These are phyloP conservation scores for Colinus virginianus DNA, from an alignment of 2,113 vertebrate genomes.

Conservation along the genomic window DNA sequence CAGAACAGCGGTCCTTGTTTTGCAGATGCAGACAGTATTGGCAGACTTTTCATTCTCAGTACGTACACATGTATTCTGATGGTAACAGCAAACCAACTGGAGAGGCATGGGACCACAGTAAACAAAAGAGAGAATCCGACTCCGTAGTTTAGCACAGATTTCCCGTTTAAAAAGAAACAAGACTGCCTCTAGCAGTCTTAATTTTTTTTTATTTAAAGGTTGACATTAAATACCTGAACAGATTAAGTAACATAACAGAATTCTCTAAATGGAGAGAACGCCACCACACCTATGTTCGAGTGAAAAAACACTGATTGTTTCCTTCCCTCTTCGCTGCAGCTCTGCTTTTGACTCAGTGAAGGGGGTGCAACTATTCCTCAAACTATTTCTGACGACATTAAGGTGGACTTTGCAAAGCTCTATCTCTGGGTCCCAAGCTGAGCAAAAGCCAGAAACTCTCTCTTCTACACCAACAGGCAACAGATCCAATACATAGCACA, in stretches of 20 bases:
- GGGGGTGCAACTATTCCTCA: background rate
- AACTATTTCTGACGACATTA: background rate
- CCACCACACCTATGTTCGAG: background rate
- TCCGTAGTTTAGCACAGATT: background rate
- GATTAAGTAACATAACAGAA: background rate
- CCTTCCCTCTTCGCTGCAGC: background rate
- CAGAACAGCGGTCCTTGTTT: background rate
- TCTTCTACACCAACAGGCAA: background rate
- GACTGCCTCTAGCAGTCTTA: background rate
- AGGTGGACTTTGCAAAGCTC: background rate
- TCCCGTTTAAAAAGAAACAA: background rate
- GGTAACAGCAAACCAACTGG: background rate
- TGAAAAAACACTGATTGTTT: background rate
- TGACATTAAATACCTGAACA: background rate
- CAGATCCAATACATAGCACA: background rate
- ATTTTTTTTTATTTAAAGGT: background rate
- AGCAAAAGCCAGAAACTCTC: background rate
- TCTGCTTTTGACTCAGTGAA: background rate
- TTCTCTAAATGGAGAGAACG: background rate
- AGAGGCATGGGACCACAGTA: background rate
- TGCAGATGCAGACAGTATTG: background rate
- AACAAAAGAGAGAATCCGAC: background rate
- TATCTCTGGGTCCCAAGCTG: background rate
- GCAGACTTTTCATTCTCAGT: background rate
- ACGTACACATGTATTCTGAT: background rate